These are phyloP conservation scores for Patella vulgata DNA, from an alignment of 1,140 invertebrate genomes.

Conservation along the genomic window DNA sequence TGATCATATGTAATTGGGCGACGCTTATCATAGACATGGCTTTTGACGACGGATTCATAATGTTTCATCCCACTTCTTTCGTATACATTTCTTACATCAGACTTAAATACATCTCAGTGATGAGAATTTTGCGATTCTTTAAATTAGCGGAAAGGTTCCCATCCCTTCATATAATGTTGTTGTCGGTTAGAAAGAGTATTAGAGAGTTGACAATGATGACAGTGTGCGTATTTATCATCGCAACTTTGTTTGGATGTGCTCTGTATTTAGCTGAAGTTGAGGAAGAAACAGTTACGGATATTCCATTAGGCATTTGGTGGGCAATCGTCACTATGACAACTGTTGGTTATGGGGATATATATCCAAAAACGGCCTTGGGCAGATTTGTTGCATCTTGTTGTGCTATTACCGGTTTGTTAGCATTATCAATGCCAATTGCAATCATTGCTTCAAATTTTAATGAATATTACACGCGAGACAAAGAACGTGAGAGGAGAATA, in stretches of 20 bases:
- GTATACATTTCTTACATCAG: neutral
- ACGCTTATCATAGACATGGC: no score
- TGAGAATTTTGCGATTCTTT: slow-evolving; percentile 9
- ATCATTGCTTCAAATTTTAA: slow-evolving; percentile 89
- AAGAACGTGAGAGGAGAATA: neutral
- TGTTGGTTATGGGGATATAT: slow-evolving; percentile 84
- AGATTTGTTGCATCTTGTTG: slow-evolving; percentile 80
- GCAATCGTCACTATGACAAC: slow-evolving; percentile 98
- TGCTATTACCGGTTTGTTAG: slow-evolving; percentile 85
- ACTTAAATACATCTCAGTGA: neutral
- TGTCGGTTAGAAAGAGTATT: neutral
- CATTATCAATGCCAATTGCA: slow-evolving; percentile 88
- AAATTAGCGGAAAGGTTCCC: slow-evolving; percentile 5
- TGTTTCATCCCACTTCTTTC: neutral
- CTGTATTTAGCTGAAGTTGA: neutral
- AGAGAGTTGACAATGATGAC: slow-evolving; percentile 1
- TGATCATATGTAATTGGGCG: slow-evolving; percentile 2
- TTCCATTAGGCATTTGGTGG: slow-evolving; percentile 96
- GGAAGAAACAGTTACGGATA: slow-evolving; percentile 70
- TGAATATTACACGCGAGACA: slow-evolving; percentile 33
- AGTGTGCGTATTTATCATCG: neutral
- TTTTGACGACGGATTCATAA: no score
- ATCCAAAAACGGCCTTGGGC: slow-evolving; percentile 44
- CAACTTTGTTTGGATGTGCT: slow-evolving; percentile 2
- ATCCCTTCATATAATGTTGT: neutral